Evolutionary conservation across 1,140 invertebrate species (phyloP), one percentile per base, ranked within the genome.

Genomic region (Drosophila azteca): DNA sequence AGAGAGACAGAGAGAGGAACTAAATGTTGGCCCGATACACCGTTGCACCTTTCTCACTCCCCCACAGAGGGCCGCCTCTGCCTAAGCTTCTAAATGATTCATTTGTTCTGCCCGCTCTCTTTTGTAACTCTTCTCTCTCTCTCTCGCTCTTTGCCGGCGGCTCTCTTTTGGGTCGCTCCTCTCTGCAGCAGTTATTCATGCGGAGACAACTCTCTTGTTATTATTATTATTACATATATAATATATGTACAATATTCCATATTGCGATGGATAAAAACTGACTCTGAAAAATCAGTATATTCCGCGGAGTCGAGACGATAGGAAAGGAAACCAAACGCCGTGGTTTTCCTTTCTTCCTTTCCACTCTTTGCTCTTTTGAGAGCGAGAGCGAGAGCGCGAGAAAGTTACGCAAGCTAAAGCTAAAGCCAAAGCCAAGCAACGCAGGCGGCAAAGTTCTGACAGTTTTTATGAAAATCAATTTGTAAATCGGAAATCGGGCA

Each of bases 391-490:
- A 20, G 17, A 20, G 17, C 17, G 45, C 35, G 17, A 24, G 9
- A 24, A 22, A n/a, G 15, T 70, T 70, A 70, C 20, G 65, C 67
- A 70, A 70, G 46, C 15, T n/a, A 7, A 70, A 70, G 46, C 15
- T n/a, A 7, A 5, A 26, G 24, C 13, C 31, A 53, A 22, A 13
- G 31, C n/a, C 15, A 29, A 7, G 26, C 26, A 20, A 20, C 17
- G 4, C 8, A 31, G 13, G 35, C 29, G 39, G 17, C 35, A 43
- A 55, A 39, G 48, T 31, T 31, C 17, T 63, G 43, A 70, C 48
- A 60, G 31, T 58, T 39, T 65, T 49, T 50, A 45, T 57, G 64
- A 82, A 74, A 83, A 81, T 81, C 79, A 82, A 77, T 79, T 79
- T 24, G 17, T 39, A 20, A 46, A 44, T 45, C 58, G 60, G 22